phyloP scores from a whole-genome alignment of 2,797 vertebrate species.

The Orientallactaga sibirica region DNA sequence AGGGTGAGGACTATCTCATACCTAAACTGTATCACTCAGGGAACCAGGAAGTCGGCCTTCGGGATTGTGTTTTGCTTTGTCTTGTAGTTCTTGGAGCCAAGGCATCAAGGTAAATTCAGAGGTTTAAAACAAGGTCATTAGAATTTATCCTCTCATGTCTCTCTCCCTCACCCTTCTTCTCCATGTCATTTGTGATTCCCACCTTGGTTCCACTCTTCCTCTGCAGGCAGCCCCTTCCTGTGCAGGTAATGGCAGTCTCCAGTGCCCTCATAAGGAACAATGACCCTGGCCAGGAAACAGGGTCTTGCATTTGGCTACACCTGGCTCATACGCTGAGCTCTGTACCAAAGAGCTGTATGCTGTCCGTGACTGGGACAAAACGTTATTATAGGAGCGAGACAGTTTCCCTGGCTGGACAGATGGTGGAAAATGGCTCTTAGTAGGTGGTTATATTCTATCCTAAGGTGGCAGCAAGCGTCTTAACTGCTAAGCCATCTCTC shows the following conservation, averaged over 20 bases:
- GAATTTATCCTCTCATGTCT: too few relatives aligned
- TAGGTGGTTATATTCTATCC: too few relatives aligned
- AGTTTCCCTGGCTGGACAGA: too few relatives aligned
- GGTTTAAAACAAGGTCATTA: not conserved
- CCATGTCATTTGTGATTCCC: not conserved
- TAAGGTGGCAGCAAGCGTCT: too few relatives aligned
- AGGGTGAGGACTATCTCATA: not conserved
- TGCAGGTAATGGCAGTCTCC: not conserved
- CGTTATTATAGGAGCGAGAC: too few relatives aligned
- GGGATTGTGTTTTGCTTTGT: not conserved
- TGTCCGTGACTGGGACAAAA: not conserved
- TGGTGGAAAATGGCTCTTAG: too few relatives aligned
- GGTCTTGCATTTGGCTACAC: not conserved
- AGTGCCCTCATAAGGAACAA: not conserved
- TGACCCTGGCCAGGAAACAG: not conserved
- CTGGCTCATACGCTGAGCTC: not conserved
- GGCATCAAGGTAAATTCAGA: not conserved
- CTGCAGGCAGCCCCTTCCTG: not conserved
- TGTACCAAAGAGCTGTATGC: not conserved
- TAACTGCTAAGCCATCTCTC: too few relatives aligned
- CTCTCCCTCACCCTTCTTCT: not conserved
- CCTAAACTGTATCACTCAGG: not conserved
- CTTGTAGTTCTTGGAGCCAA: too few relatives aligned
- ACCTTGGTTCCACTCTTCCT: not conserved
- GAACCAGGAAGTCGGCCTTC: not conserved